A percentile compares a stretch with the other conserved stretches of the same genome.
phyloP scores from a whole-genome alignment of 2,888 invertebrate species.

The Atethmia centrago region DNA sequence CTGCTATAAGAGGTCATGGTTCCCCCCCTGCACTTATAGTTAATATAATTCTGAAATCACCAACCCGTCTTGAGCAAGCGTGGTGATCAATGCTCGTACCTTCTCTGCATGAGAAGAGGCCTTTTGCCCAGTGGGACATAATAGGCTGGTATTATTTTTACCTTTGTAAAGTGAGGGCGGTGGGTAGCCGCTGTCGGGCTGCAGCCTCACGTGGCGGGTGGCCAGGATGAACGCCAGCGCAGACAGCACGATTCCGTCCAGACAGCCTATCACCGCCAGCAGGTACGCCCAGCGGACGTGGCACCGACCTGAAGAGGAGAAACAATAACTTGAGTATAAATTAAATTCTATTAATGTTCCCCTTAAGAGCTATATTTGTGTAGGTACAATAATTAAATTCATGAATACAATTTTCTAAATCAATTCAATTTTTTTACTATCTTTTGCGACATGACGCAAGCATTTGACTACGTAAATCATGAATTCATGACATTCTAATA shows the following conservation, averaged over 20 bases:
- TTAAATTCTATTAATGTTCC: too few species aligned
- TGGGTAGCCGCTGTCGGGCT: slow-evolving; percentile 94
- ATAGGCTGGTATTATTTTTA: slow-evolving; percentile 49
- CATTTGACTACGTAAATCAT: too few species aligned
- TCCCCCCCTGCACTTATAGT: too few species aligned
- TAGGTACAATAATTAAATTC: too few species aligned
- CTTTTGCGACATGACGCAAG: too few species aligned
- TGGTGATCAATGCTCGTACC: background rate
- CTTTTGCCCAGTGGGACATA: background rate
- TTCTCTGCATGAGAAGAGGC: background rate
- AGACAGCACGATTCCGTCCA: slow-evolving; percentile 96
- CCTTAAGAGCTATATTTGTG: too few species aligned
- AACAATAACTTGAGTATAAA: background rate
- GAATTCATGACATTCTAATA: background rate
- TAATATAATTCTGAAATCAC: background rate
- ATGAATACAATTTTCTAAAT: too few species aligned
- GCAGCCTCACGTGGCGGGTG: slow-evolving; percentile 95
- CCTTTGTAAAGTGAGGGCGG: slow-evolving; percentile 91
- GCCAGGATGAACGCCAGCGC: slow-evolving; percentile 98
- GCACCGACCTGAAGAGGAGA: slow-evolving; percentile 93
- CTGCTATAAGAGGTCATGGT: too few species aligned
- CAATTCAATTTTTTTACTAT: too few species aligned
- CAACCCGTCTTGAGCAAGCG: background rate
- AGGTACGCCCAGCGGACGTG: slow-evolving; percentile 98
- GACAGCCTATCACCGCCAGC: slow-evolving; percentile 96